Percentiles rank a stretch among this genome's conserved stretches.
Evolutionary conservation across 2,888 invertebrate species (phyloP).

Genomic region (Podabrus alpinus): DNA sequence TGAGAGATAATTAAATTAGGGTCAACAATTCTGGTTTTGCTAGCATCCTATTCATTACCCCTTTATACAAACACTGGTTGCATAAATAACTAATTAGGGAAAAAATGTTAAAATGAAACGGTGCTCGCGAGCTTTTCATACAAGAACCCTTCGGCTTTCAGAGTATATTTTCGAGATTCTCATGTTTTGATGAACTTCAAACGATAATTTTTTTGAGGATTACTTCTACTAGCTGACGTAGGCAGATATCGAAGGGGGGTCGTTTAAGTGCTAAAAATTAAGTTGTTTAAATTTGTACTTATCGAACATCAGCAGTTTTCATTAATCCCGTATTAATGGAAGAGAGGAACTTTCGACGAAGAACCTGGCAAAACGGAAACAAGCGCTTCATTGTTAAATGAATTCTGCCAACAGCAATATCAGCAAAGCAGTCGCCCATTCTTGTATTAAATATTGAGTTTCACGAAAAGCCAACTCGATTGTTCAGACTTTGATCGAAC

Average conservation of each 20-base stretch:
- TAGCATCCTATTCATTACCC: background rate
- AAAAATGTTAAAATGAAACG: background rate
- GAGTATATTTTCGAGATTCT: background rate
- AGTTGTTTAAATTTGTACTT: background rate
- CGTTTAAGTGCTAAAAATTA: background rate
- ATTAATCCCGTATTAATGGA: background rate
- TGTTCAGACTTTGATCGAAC: constrained; percentile 7
- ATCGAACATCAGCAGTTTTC: background rate
- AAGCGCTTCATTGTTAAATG: background rate
- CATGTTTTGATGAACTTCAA: background rate
- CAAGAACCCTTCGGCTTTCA: background rate
- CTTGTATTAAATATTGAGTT: constrained; percentile 1
- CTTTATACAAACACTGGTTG: background rate
- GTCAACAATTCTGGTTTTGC: background rate
- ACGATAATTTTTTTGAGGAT: background rate
- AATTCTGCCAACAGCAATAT: background rate
- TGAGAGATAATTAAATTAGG: background rate
- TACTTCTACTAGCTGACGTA: background rate
- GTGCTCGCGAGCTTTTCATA: background rate
- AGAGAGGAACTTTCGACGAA: background rate
- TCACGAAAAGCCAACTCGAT: background rate
- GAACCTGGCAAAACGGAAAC: background rate
- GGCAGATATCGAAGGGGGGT: background rate
- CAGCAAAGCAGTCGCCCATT: background rate
- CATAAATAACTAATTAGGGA: background rate